A percentile compares a stretch with the other conserved stretches of the same genome.
Conservation (phyloP, 2,797 vertebrate genomes). For the Odontamblyopus rebecca region DNA sequence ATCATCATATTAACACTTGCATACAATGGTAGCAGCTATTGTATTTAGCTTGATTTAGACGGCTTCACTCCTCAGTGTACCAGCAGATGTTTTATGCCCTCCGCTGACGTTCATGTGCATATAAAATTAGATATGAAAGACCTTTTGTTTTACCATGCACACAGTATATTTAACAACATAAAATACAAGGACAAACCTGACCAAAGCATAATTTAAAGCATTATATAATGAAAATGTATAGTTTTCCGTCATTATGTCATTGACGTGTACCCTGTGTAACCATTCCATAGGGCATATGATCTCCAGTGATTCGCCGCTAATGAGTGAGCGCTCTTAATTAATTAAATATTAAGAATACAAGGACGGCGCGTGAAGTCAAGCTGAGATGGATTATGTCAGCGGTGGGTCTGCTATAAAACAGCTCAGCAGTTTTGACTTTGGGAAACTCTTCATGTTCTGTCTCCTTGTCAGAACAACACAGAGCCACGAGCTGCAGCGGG, state of each 20-base stretch:
- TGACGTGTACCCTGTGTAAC: not conserved
- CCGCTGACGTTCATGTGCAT: not conserved
- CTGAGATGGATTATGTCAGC: constrained; percentile 15
- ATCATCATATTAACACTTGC: too few species aligned
- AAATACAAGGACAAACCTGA: not conserved
- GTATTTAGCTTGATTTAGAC: too few species aligned
- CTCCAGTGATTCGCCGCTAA: constrained; percentile 1
- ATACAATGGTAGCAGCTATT: too few species aligned
- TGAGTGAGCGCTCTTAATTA: constrained; percentile 12
- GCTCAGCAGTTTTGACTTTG: constrained; percentile 19
- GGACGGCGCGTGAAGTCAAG: constrained; percentile 9
- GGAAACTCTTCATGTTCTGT: constrained; percentile 12
- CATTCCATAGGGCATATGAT: not conserved
- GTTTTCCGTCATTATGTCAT: not conserved
- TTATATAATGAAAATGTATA: not conserved
- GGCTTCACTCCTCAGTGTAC: too few species aligned
- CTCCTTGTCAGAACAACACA: constrained; percentile 11
- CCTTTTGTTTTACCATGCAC: not conserved
- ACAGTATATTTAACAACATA: not conserved
- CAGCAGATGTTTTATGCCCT: not conserved
- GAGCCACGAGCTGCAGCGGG: constrained; percentile 5
- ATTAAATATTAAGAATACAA: constrained; percentile 15
- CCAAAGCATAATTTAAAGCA: not conserved
- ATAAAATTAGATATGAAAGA: not conserved
- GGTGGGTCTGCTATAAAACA: constrained; percentile 14